These are phyloP conservation scores for Hylaea fasciaria DNA, from an alignment of 2,888 invertebrate species.

Conservation along the genomic window DNA sequence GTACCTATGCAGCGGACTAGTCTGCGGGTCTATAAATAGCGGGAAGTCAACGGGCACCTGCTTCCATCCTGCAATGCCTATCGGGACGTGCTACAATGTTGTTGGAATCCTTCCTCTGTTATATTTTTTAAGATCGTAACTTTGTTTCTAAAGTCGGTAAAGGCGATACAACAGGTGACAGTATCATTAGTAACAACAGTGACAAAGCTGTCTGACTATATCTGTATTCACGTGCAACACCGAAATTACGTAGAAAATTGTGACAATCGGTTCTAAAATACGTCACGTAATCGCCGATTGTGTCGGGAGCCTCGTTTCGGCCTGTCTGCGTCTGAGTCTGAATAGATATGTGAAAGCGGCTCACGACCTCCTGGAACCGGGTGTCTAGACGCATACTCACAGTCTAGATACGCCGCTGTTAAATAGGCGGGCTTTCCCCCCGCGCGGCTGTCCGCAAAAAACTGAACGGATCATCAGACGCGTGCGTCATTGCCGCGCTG, in stretches of 20 bases:
- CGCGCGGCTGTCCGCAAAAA: constrained; percentile 52
- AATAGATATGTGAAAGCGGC: constrained; percentile 75
- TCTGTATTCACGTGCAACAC: constrained; percentile 13
- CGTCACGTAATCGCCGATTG: constrained; percentile 66
- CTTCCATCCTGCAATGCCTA: constrained; percentile 15
- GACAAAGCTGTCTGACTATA: constrained; percentile 1
- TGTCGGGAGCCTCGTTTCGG: constrained; percentile 59
- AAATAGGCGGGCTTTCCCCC: constrained; percentile 72
- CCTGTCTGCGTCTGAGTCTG: constrained; percentile 57
- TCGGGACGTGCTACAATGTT: constrained; percentile 6
- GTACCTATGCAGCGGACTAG: constrained; percentile 18
- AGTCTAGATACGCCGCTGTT: constrained; percentile 73
- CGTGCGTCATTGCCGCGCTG: constrained; percentile 48
- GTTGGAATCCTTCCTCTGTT: neutral
- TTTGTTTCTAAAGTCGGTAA: no score
- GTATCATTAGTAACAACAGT: neutral
- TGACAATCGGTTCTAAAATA: constrained; percentile 60
- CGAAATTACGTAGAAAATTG: constrained; percentile 52
- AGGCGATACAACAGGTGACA: neutral
- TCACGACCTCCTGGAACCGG: constrained; percentile 77
- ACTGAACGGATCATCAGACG: constrained; percentile 48
- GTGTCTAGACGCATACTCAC: constrained; percentile 81
- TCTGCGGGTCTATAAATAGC: constrained; percentile 35
- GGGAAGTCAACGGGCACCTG: constrained; percentile 21
- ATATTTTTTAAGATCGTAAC: no score